These are phyloP conservation scores for Glandiceps talaboti DNA, from an alignment of 53 echinoderm and acorn worm species.

Conservation along the genomic window DNA sequence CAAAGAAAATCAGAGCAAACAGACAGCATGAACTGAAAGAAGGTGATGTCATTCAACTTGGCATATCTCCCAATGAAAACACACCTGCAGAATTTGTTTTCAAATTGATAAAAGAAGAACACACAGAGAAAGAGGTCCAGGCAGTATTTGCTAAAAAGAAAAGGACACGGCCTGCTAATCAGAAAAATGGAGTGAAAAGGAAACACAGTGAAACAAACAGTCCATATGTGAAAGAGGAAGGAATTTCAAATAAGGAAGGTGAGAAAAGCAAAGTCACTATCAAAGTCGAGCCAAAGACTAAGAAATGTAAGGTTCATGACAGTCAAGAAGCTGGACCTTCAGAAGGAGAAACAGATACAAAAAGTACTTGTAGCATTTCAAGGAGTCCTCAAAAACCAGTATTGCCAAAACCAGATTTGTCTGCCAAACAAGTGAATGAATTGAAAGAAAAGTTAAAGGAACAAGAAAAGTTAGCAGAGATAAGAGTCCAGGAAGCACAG, in stretches of 20 bases:
- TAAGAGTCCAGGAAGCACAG: constrained; percentile 22
- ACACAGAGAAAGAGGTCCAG: constrained; percentile 10
- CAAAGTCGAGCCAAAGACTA: too few species aligned
- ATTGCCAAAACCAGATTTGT: constrained; percentile 17
- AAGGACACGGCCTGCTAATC: neutral
- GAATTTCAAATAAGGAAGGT: neutral
- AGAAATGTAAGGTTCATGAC: neutral
- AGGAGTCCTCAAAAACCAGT: constrained; percentile 20
- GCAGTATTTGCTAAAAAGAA: constrained; percentile 11
- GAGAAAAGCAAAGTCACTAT: too few species aligned
- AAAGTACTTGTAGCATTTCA: constrained; percentile 2
- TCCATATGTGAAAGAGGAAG: neutral
- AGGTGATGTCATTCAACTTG: constrained; percentile 2
- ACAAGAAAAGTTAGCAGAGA: constrained; percentile 27
- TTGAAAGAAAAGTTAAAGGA: constrained; percentile 20
- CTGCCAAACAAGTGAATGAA: constrained; percentile 16
- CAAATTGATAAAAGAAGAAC: constrained; percentile 3
- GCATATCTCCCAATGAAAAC: neutral
- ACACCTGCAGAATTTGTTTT: constrained; percentile 2
- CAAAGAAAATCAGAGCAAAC: neutral
- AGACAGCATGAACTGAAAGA: neutral
- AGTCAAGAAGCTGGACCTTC: constrained; percentile 3
- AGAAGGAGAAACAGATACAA: neutral
- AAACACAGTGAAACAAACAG: neutral
- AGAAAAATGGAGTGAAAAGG: neutral